Evolutionary conservation across 2,113 vertebrate species (phyloP).

Genomic region (Dissostichus mawsoni): DNA sequence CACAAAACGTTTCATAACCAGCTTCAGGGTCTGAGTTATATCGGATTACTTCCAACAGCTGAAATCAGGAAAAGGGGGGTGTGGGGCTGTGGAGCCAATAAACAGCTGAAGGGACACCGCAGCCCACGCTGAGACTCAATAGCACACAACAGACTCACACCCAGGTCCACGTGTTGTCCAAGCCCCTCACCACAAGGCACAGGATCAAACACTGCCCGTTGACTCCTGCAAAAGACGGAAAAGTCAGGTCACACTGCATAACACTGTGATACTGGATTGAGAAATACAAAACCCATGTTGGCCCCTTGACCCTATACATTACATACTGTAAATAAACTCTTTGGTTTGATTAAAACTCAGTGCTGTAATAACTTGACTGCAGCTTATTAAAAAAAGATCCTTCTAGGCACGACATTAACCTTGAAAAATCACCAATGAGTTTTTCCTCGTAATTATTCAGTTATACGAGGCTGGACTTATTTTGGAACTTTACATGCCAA

Average conservation of each 20-base stretch:
- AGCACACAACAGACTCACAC: conserved; percentile 60
- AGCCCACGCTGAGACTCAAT: conserved; percentile 54
- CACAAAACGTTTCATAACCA: conserved; percentile 72
- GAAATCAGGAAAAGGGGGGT: conserved; percentile 75
- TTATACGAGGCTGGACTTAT: background rate
- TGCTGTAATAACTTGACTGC: background rate
- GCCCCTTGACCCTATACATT: background rate
- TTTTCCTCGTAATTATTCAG: background rate
- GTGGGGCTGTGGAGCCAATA: conserved; percentile 72
- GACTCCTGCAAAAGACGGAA: background rate
- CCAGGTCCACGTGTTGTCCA: conserved; percentile 15
- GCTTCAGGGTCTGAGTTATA: conserved; percentile 62
- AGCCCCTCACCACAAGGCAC: conserved; percentile 1
- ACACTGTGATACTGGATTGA: background rate
- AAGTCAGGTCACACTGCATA: background rate
- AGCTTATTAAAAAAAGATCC: background rate
- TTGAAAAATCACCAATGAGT: background rate
- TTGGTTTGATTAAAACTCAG: background rate
- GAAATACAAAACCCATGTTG: background rate
- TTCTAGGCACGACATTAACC: no score
- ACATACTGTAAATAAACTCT: background rate
- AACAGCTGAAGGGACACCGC: conserved; percentile 82
- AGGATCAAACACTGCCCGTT: conserved; percentile 7
- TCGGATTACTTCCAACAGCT: conserved; percentile 84
- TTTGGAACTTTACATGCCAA: background rate